Evolutionary conservation across 2,113 vertebrate genomes (phyloP).

Genomic region (Psammodynastes pulverulentus): DNA sequence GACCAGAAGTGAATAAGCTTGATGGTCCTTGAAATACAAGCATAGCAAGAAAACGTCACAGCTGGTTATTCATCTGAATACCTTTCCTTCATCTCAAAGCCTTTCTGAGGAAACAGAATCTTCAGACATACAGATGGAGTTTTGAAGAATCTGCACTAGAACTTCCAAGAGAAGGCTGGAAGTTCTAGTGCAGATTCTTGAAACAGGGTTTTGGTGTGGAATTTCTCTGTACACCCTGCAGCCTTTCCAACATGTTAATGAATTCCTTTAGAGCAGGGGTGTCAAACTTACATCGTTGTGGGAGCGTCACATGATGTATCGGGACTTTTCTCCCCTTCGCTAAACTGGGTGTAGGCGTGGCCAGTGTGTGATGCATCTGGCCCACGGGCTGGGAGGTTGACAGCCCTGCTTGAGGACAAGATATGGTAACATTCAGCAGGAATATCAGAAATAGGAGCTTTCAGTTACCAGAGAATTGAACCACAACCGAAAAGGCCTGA

Average conservation of each 20-base stretch:
- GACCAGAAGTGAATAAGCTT: background rate
- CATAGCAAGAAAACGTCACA: background rate
- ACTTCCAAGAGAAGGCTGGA: background rate
- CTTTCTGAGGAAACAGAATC: background rate
- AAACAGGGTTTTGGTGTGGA: background rate
- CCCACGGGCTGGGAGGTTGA: no score
- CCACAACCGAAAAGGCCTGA: background rate
- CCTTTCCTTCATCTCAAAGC: background rate
- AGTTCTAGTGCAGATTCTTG: background rate
- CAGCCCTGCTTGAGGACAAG: no score
- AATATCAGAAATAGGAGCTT: background rate
- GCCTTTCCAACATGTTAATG: background rate
- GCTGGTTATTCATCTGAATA: background rate
- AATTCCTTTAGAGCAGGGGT: background rate
- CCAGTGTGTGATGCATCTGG: no score
- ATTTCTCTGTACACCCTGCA: background rate
- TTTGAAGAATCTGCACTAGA: background rate
- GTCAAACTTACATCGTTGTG: no score
- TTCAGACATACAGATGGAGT: background rate
- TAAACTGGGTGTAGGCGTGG: no score
- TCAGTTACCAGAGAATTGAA: background rate
- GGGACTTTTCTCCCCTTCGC: no score
- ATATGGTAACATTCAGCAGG: background rate
- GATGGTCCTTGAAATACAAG: background rate
- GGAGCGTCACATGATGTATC: no score